These are phyloP conservation scores for Calidris pugnax DNA, from an alignment of 2,113 vertebrate species.

Conservation along the genomic window DNA sequence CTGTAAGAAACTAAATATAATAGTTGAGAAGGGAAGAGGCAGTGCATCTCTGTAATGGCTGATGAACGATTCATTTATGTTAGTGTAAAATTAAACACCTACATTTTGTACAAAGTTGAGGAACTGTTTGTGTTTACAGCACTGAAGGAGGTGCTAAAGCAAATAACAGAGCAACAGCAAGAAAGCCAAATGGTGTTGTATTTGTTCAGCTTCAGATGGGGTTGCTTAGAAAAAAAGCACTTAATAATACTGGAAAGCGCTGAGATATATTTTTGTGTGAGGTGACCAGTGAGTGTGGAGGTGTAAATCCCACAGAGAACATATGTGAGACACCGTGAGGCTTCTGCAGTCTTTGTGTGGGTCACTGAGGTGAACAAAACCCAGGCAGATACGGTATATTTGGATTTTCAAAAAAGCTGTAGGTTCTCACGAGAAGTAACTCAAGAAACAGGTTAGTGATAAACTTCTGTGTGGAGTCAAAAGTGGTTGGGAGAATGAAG, in stretches of 20 bases:
- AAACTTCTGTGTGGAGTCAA: background rate
- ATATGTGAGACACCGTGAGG: background rate
- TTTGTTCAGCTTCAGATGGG: background rate
- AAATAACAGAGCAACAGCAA: background rate
- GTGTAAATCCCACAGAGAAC: background rate
- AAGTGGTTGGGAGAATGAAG: background rate
- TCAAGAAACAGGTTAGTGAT: background rate
- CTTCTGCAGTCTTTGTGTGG: background rate
- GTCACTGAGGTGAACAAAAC: background rate
- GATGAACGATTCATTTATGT: background rate
- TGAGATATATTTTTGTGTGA: background rate
- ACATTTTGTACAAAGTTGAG: background rate
- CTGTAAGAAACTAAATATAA: background rate
- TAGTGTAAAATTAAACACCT: constrained; percentile 18
- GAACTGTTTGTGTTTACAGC: background rate
- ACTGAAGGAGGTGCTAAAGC: background rate
- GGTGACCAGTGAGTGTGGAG: background rate
- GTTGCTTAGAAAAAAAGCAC: background rate
- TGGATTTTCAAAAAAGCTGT: background rate
- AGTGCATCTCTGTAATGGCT: background rate
- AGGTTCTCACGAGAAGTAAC: background rate
- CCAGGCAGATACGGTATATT: background rate
- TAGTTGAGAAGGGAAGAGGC: background rate
- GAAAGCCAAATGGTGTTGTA: background rate
- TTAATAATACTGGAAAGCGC: background rate